Evolutionary conservation across 2,888 invertebrate genomes (phyloP).

Genomic region (Yponomeuta evonymella): DNA sequence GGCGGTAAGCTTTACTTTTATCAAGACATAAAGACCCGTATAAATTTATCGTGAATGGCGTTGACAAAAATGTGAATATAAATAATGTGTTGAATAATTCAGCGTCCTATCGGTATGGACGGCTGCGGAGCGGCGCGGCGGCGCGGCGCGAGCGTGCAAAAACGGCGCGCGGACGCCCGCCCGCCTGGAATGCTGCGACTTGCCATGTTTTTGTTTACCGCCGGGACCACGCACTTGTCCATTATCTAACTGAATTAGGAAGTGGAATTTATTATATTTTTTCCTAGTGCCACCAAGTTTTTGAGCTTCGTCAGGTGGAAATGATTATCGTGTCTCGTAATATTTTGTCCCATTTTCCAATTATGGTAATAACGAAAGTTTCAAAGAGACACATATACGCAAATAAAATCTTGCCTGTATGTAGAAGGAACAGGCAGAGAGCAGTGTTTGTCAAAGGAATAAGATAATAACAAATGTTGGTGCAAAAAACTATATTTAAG

Average conservation of each 20-base stretch:
- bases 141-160: slow-evolving; percentile 29
- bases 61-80: slow-evolving; percentile 76
- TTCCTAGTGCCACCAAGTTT: slow-evolving; percentile 17
- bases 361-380: background rate
- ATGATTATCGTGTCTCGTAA: slow-evolving; percentile 7
- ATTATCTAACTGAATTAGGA: slow-evolving; percentile 68
- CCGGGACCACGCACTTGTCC: slow-evolving; percentile 71
- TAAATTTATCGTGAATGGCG: slow-evolving; percentile 72
- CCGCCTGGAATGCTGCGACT: slow-evolving; percentile 56
- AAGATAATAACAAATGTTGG: no score
- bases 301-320: slow-evolving; percentile 8
- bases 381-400: background rate
- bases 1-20: slow-evolving; percentile 71
- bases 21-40: slow-evolving; percentile 74
- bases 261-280: slow-evolving; percentile 44
- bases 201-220: slow-evolving; percentile 70
- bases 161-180: slow-evolving; percentile 33
- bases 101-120: slow-evolving; percentile 73
- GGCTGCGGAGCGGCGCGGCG: slow-evolving; percentile 9
- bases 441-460: no score
- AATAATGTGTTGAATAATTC: slow-evolving; percentile 73
- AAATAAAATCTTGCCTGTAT: background rate
- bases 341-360: background rate
- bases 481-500: no score
- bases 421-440: no score